A percentile compares a stretch with the other conserved stretches of the same genome.
Evolutionary conservation across 2,888 invertebrate genomes (phyloP).

Genomic region (Pseudeuparius sepicola): DNA sequence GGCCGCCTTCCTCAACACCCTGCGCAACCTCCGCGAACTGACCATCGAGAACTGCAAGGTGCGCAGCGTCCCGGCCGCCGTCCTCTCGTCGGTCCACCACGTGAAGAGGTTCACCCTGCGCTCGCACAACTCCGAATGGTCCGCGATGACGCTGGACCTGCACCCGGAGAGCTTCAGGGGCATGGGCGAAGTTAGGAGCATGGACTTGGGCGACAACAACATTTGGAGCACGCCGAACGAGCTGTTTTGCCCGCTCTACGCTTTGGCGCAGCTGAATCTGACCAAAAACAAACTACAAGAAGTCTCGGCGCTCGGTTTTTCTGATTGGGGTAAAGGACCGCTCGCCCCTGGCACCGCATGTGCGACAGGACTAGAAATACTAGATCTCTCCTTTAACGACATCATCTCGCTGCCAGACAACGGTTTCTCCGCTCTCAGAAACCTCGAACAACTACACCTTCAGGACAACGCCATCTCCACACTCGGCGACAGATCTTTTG

Average conservation of each 20-base stretch:
- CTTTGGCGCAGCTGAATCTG: constrained; percentile 59
- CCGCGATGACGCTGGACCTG: constrained; percentile 66
- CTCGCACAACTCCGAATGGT: constrained; percentile 72
- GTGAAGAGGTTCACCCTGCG: constrained; percentile 57
- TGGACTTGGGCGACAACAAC: constrained; percentile 67
- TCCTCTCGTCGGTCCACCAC: constrained; percentile 56
- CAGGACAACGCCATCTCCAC: constrained; percentile 68
- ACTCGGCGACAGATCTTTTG: constrained; percentile 64
- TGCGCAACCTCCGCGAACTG: constrained; percentile 57
- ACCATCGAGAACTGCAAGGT: constrained; percentile 70
- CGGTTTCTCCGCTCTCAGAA: constrained; percentile 58
- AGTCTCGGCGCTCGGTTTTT: constrained; percentile 63
- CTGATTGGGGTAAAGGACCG: constrained; percentile 60
- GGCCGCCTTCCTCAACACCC: constrained; percentile 47
- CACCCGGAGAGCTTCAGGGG: constrained; percentile 62
- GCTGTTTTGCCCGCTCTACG: constrained; percentile 61
- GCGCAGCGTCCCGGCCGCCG: constrained; percentile 59
- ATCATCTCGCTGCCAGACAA: constrained; percentile 60
- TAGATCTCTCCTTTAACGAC: constrained; percentile 68
- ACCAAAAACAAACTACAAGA: constrained; percentile 71
- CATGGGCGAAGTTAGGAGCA: constrained; percentile 52
- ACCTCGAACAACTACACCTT: constrained; percentile 58
- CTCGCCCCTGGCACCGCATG: constrained; percentile 51
- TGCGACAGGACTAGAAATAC: constrained; percentile 55
- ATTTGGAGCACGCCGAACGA: constrained; percentile 66